Evolutionary conservation across 1,140 invertebrate genomes (phyloP).

Genomic region (Hetaerina americana): DNA sequence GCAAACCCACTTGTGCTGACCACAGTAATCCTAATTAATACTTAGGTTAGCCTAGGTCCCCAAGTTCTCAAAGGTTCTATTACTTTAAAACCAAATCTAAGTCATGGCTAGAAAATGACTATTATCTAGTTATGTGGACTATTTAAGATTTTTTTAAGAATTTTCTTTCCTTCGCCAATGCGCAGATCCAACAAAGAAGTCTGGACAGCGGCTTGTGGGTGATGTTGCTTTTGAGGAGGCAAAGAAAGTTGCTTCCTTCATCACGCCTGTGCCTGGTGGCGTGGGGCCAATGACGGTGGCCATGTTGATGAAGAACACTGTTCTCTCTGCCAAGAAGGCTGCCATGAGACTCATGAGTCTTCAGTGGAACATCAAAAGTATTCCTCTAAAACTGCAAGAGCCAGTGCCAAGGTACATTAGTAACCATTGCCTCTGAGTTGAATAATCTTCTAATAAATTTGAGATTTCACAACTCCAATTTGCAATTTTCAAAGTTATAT

Average conservation of each 20-base stretch:
- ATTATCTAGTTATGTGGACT: no score
- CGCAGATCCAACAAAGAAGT: slow-evolving; percentile 69
- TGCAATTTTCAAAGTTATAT: no score
- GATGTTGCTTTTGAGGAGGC: slow-evolving; percentile 86
- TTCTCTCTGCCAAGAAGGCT: slow-evolving; percentile 59
- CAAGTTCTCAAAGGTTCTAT: no score
- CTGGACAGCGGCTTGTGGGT: slow-evolving; percentile 76
- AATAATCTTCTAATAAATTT: no score
- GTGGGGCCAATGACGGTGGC: slow-evolving; percentile 98
- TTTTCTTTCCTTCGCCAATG: no score
- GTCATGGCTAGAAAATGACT: no score
- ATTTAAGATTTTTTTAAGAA: no score
- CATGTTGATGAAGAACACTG: slow-evolving; percentile 94
- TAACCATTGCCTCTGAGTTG: background rate
- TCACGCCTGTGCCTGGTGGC: slow-evolving; percentile 96
- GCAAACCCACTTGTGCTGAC: no score
- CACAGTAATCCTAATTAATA: no score
- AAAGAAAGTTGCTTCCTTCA: slow-evolving; percentile 62
- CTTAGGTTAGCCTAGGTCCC: no score
- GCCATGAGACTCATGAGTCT: slow-evolving; percentile 37
- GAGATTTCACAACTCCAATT: no score
- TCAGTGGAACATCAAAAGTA: slow-evolving; percentile 48
- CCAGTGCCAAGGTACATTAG: slow-evolving; percentile 56
- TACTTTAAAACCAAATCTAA: no score
- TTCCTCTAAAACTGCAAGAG: slow-evolving; percentile 40